Percentiles rank a stretch among this genome's conserved stretches.
These are phyloP conservation scores for Carpatolechia fugitivella DNA, from an alignment of 2,888 invertebrate species.

Conservation along the genomic window DNA sequence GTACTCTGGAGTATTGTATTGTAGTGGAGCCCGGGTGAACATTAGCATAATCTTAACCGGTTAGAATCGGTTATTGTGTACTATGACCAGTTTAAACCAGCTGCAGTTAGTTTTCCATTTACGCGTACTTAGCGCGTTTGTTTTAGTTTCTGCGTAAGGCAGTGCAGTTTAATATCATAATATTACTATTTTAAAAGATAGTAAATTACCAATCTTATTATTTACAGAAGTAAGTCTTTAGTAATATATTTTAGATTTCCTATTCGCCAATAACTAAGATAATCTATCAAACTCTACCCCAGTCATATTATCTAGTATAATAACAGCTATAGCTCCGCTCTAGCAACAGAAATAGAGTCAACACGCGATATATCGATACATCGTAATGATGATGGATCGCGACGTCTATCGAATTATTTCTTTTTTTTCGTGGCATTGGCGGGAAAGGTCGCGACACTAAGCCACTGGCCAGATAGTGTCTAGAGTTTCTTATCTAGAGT, in stretches of 20 bases:
- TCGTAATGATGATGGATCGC: constrained; percentile 20
- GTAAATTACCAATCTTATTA: background rate
- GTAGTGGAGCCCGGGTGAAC: constrained; percentile 24
- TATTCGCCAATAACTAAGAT: constrained; percentile 1
- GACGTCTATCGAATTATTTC: constrained; percentile 15
- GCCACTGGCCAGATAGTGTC: constrained; percentile 1
- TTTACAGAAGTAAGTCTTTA: background rate
- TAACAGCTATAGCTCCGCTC: background rate
- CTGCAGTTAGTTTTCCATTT: constrained; percentile 47
- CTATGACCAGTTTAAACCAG: constrained; percentile 14
- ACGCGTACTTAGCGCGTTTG: constrained; percentile 20
- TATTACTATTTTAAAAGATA: too few relatives aligned
- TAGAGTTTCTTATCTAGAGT: background rate
- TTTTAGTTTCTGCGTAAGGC: too few relatives aligned
- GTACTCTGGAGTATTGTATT: constrained; percentile 20
- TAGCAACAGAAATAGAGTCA: constrained; percentile 2
- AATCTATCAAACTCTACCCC: constrained; percentile 6
- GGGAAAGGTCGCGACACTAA: constrained; percentile 5
- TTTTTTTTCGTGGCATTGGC: constrained; percentile 7
- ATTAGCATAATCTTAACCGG: constrained; percentile 56
- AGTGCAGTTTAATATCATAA: too few relatives aligned
- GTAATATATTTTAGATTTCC: background rate
- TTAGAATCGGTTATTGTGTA: constrained; percentile 31
- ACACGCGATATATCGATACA: constrained; percentile 23
- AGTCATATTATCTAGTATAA: constrained; percentile 6